phyloP scores from a whole-genome alignment of 2,113 vertebrate genomes.

The Desmodus rotundus region DNA sequence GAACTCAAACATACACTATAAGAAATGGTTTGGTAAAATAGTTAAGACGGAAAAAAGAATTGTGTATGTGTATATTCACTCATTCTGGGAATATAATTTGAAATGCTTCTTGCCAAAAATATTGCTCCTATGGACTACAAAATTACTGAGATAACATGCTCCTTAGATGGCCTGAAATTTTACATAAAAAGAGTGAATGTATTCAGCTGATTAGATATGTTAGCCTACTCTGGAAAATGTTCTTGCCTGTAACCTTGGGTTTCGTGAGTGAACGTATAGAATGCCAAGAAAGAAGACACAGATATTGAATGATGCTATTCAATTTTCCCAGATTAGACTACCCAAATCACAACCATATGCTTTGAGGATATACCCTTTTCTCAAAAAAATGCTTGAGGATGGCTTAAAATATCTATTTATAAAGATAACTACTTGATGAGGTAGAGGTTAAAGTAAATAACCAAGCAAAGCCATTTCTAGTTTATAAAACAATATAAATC shows the following conservation, averaged over 20 bases:
- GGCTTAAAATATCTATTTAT: background rate
- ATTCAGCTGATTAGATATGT: background rate
- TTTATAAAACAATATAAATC: background rate
- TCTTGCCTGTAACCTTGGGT: background rate
- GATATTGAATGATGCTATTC: background rate
- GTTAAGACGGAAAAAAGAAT: background rate
- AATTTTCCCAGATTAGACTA: background rate
- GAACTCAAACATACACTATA: background rate
- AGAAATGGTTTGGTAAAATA: background rate
- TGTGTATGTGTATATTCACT: background rate
- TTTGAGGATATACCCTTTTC: background rate
- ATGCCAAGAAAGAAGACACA: background rate
- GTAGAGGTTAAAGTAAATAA: background rate
- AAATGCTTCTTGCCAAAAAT: conserved; percentile 33
- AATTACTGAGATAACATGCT: conserved; percentile 20
- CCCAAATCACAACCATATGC: background rate
- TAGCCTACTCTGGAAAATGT: background rate
- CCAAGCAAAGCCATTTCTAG: background rate
- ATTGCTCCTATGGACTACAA: background rate
- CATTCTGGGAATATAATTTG: background rate
- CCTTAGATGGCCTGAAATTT: background rate
- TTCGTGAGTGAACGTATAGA: background rate
- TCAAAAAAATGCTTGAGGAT: background rate
- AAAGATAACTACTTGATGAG: background rate
- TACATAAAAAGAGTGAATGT: background rate